Evolutionary conservation across 2,797 vertebrate species (phyloP).

Genomic region (Megaceryle alcyon): DNA sequence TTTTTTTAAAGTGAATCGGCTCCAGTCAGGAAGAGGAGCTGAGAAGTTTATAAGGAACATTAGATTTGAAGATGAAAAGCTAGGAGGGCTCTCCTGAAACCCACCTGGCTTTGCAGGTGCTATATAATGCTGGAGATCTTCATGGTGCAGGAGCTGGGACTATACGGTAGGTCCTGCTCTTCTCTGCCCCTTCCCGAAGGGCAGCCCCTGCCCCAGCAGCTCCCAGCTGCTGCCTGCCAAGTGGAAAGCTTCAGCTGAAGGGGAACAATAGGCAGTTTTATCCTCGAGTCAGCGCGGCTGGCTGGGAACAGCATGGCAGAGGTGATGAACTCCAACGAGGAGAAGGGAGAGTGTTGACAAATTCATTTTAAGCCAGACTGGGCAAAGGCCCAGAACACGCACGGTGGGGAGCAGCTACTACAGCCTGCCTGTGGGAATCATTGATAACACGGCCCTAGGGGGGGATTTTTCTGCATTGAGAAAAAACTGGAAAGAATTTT

Average conservation of each 20-base stretch:
- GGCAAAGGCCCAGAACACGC: constrained; percentile 50
- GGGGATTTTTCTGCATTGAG: background rate
- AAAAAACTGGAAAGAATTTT: background rate
- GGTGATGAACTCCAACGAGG: constrained; percentile 64
- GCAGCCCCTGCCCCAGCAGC: constrained; percentile 6
- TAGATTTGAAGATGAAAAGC: background rate
- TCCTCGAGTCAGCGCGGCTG: constrained; percentile 21
- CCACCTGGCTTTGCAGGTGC: background rate
- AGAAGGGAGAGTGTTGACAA: constrained; percentile 66
- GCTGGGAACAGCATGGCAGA: constrained; percentile 62
- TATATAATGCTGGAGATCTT: fast-evolving
- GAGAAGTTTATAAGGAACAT: background rate
- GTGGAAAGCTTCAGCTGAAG: constrained; percentile 6
- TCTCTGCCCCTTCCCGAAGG: background rate
- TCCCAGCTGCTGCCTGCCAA: constrained; percentile 52
- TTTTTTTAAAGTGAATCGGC: background rate
- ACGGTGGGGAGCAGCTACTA: constrained; percentile 15
- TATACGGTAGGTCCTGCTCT: background rate
- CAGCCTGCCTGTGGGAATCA: constrained; percentile 29
- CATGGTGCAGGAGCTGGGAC: background rate
- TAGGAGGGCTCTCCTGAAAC: background rate
- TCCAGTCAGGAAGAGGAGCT: background rate
- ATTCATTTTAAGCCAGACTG: constrained; percentile 63
- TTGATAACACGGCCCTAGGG: background rate
- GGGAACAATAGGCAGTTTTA: constrained; percentile 66